These are phyloP conservation scores for Tipula confusa DNA, from an alignment of 2,888 invertebrate species.

Conservation along the genomic window DNA sequence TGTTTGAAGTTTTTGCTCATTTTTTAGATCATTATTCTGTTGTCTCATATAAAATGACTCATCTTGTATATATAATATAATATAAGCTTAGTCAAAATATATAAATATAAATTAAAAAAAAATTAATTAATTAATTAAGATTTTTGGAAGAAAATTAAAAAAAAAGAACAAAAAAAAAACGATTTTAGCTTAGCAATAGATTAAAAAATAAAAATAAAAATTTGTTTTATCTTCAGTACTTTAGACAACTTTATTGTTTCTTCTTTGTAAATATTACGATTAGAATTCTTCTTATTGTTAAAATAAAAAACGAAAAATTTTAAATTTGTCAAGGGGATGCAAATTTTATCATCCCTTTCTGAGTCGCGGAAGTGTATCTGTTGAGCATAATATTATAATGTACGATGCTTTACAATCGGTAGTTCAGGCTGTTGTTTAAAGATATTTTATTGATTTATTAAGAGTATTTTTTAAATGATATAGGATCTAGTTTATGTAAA, in stretches of 20 bases:
- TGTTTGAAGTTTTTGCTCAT: no score
- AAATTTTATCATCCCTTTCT: not conserved
- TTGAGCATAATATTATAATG: no score
- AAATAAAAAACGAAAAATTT: not conserved
- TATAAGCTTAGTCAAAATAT: not conserved
- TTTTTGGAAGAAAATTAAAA: not conserved
- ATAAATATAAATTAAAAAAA: not conserved
- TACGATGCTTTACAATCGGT: no score
- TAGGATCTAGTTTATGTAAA: no score
- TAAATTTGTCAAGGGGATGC: not conserved
- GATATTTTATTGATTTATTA: no score
- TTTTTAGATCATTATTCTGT: no score
- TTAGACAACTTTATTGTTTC: not conserved
- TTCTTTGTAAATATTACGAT: not conserved
- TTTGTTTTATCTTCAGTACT: not conserved
- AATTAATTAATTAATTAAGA: slow-evolving; percentile 6
- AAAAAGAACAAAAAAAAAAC: no score
- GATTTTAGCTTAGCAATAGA: slow-evolving; percentile 20
- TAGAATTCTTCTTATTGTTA: not conserved
- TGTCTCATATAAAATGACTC: no score
- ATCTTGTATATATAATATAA: no score
- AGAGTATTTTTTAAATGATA: no score
- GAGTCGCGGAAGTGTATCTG: not conserved
- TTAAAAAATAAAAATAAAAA: not conserved
- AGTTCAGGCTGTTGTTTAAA: no score